Evolutionary conservation across 2,888 invertebrate genomes (phyloP), one percentile per base, ranked within the genome.

Genomic region (Harmothoe impar): DNA sequence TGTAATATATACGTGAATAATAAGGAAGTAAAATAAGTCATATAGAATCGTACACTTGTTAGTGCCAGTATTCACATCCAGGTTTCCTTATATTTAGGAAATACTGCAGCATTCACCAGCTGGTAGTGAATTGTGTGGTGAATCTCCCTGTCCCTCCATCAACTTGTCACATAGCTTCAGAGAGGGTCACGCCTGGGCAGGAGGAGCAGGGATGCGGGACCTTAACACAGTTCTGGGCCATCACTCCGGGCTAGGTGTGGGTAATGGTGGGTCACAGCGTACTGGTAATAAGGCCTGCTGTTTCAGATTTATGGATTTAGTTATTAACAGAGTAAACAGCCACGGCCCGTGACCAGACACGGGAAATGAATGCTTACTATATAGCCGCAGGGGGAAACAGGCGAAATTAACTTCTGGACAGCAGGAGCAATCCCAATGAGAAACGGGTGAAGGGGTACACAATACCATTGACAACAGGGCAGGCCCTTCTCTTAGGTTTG

Each of bases 281-380:
- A 29, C 15, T 72, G 31, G 72, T 72, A 72, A 72, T 72, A 72
- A 72, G 72, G 72, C 72, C 29, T 25, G 31, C n/a, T 29, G 72
- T 29, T 29, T 25, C 72, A 29, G 29, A 72, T 72, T 29, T 12
- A 72, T 29, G 72, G 72, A 7, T 7, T 5, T 7, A 29, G 72
- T 1, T 72, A 72, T 72, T 25, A 29, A 7, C 62, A n/a, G 62
- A 15, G n/a, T 62, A 20, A 20, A 20, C 62, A n/a, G 62, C 0
- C 62, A 12, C 3, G 62, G 62, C n/a, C 62, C 62, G 3, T 20
- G 20, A n/a, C 62, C n/a, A 62, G 62, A 62, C 20, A 62, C 62
- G 54, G 17, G n/a, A n/a, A n/a, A n/a, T n/a, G n/a, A n/a, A n/a
- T n/a, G n/a, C n/a, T n/a, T n/a, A n/a, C n/a, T n/a, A n/a, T n/a